Percentiles rank a stretch among this genome's conserved stretches.
Conservation (phyloP, 2,113 vertebrate species). For the Maccullochella peelii region DNA sequence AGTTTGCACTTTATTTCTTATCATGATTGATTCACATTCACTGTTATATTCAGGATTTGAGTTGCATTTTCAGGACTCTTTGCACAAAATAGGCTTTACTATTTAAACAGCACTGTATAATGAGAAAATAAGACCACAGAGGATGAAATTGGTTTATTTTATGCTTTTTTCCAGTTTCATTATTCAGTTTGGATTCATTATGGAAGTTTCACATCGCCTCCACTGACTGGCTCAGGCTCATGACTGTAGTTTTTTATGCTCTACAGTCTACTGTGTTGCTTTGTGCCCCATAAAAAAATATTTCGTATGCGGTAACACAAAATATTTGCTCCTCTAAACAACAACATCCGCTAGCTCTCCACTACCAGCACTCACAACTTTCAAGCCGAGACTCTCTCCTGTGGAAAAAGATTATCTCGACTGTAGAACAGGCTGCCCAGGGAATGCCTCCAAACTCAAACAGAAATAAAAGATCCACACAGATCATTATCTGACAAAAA, state of each 20-base stretch:
- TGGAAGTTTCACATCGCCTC: constrained; percentile 3
- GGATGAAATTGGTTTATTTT: constrained; percentile 12
- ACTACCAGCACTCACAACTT: constrained; percentile 7
- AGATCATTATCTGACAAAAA: constrained; percentile 32
- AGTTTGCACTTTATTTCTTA: neutral
- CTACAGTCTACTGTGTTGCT: neutral
- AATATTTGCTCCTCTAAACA: constrained; percentile 22
- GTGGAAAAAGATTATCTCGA: constrained; percentile 38
- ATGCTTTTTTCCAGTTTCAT: neutral
- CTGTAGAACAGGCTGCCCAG: constrained; percentile 26
- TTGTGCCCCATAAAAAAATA: neutral
- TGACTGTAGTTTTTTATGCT: neutral
- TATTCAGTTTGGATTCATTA: constrained; percentile 7
- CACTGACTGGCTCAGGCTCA: constrained; percentile 10
- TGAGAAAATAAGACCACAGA: neutral
- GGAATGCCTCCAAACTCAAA: constrained; percentile 37
- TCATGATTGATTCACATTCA: neutral
- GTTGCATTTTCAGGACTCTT: neutral
- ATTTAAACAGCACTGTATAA: neutral
- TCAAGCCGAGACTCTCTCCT: constrained; percentile 22
- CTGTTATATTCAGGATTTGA: neutral
- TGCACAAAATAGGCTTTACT: neutral
- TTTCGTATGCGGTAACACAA: constrained; percentile 1
- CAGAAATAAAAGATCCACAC: constrained; percentile 43
- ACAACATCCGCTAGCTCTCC: neutral